These are phyloP conservation scores for Ceriagrion tenellum DNA, from an alignment of 2,888 invertebrate species.

Conservation along the genomic window DNA sequence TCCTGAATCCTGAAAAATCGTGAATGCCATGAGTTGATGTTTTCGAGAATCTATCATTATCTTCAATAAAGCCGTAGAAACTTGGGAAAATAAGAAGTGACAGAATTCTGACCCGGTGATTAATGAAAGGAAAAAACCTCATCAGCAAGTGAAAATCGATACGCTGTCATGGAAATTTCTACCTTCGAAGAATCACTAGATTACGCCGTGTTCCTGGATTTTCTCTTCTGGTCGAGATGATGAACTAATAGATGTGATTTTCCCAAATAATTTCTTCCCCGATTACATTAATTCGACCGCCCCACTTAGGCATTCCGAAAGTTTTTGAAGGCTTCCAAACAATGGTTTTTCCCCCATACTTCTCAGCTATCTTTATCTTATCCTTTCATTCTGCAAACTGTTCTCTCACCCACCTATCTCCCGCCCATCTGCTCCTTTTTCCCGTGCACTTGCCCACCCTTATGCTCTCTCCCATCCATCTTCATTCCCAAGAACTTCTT, in stretches of 20 bases:
- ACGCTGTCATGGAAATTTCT: too few relatives aligned
- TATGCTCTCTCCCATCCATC: constrained; percentile 35
- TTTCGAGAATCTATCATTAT: too few relatives aligned
- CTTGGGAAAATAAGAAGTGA: too few relatives aligned
- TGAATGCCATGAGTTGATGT: too few relatives aligned
- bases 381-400: neutral
- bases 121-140: too few relatives aligned
- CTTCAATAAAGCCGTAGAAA: too few relatives aligned
- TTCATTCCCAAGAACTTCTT: constrained; percentile 40
- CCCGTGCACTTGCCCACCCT: neutral
- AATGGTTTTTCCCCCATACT: neutral
- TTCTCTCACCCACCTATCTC: neutral
- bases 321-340: neutral
- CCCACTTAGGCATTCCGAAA: neutral
- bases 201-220: too few relatives aligned
- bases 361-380: neutral
- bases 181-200: too few relatives aligned
- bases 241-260: neutral
- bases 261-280: neutral
- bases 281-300: neutral
- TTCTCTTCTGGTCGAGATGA: neutral
- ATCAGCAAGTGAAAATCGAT: too few relatives aligned
- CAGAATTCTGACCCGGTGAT: too few relatives aligned
- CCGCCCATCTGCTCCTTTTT: neutral
- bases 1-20: too few relatives aligned